A percentile compares a stretch with the other conserved stretches of the same genome.
phyloP scores from a whole-genome alignment of 2,888 invertebrate species.

The Papilio elwesi region DNA sequence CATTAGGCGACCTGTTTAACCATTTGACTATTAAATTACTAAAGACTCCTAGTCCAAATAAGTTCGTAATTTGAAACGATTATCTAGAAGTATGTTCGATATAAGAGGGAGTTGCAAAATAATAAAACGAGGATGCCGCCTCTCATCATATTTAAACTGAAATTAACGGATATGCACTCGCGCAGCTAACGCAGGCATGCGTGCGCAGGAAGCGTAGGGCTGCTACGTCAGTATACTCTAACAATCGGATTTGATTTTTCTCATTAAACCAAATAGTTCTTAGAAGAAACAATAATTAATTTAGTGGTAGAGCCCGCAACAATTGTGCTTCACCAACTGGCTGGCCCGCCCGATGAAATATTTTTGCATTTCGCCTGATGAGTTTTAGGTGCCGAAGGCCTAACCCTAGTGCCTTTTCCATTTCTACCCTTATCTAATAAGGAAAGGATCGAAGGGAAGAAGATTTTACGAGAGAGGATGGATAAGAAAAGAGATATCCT shows the following conservation, averaged over 20 bases:
- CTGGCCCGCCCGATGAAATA: too few species aligned
- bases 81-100: constrained; percentile 4
- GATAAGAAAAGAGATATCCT: too few species aligned
- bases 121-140: constrained; percentile 32
- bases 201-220: constrained; percentile 37
- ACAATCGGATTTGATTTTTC: neutral
- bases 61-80: neutral
- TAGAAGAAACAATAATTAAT: neutral
- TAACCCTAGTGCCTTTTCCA: too few species aligned
- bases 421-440: too few species aligned
- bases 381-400: too few species aligned
- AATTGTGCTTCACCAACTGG: too few species aligned
- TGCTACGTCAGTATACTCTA: neutral
- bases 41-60: neutral
- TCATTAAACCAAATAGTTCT: neutral
- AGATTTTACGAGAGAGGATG: too few species aligned
- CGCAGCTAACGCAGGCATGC: constrained; percentile 32
- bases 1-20: neutral
- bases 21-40: too few species aligned
- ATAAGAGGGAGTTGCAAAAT: constrained; percentile 16
- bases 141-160: constrained; percentile 34
- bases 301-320: neutral
- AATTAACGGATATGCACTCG: constrained; percentile 39
- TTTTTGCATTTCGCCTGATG: too few species aligned
- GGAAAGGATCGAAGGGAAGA: too few species aligned